Evolutionary conservation across 2,888 invertebrate species (phyloP), one percentile per base, ranked within the genome.

Genomic region (Pocota personata): DNA sequence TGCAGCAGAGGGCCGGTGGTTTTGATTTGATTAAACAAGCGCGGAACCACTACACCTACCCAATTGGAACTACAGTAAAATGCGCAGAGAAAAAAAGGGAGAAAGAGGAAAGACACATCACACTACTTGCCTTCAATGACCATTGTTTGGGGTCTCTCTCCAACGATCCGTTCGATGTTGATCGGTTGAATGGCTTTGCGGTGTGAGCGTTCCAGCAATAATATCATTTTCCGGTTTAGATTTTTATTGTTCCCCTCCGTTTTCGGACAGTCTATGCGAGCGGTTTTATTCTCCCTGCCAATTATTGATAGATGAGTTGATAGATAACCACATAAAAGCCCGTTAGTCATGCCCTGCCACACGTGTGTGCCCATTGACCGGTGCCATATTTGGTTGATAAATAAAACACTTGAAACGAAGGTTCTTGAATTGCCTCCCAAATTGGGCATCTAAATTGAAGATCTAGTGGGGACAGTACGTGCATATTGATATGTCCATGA

Each of bases 201-300:
- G 72, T 72, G 52, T 78, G 71, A 73, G 48, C 64, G 27, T 55
- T 80, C 58, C 57, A 46, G 46, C 21, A 79, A 64, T 72, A 57
- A 78, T 78, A 73, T 57, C 64, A 71, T 80, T 84, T 84, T 84
- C 84, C 84, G 84, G 84, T 84, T 84, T 64, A 52, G 75, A 84
- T 84, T 80, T 66, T 60, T 57, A 66, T 60, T 30, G 27, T 35
- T 66, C 64, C 30, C 64, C 78, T 82, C 57, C 66, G 37, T 52
- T 67, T 78, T 72, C 14, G 64, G 64, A 30, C 52, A 43, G 10
- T 27, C 40, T 37, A 30, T 50, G 27, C n/a, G n/a, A 19, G 46
- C 6, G 4, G 27, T 60, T 78, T 55, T 73, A 46, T 62, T 67
- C 64, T 55, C 64, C 50, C 50, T 69, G 75, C 66, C 80, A 76